A percentile compares a stretch with the other conserved stretches of the same genome.
Evolutionary conservation across 2,888 invertebrate species (phyloP).

Genomic region (Drosophila eohydei): DNA sequence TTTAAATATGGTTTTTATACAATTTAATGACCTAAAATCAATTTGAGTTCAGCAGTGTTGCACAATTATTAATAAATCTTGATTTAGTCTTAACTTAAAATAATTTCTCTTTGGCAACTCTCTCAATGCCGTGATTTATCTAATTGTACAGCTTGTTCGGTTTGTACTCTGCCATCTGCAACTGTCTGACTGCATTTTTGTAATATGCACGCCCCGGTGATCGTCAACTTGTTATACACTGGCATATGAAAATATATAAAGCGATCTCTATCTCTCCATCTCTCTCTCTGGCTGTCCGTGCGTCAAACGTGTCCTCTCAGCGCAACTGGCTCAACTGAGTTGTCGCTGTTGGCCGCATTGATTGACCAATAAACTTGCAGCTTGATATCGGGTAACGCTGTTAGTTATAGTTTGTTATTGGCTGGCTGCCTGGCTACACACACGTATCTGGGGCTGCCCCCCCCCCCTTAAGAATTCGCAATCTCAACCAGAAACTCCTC

Average conservation of each 20-base stretch:
- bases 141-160: slow-evolving; percentile 2
- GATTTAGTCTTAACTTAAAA: background rate
- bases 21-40: background rate
- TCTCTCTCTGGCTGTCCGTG: background rate
- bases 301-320: slow-evolving; percentile 35
- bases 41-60: background rate
- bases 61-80: background rate
- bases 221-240: slow-evolving; percentile 43
- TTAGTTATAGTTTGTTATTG: slow-evolving; percentile 80
- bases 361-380: slow-evolving; percentile 84
- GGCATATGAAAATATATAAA: slow-evolving; percentile 27
- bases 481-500: slow-evolving; percentile 28
- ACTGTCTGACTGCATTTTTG: slow-evolving; percentile 37
- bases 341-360: slow-evolving; percentile 50
- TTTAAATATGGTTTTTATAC: background rate
- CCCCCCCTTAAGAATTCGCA: slow-evolving; percentile 41
- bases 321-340: slow-evolving; percentile 34
- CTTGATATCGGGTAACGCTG: slow-evolving; percentile 81
- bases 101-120: background rate
- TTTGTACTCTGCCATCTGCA: slow-evolving; percentile 7
- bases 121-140: background rate
- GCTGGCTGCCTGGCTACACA: slow-evolving; percentile 43
- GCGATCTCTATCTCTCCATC: slow-evolving; percentile 10
- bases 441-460: slow-evolving; percentile 31
- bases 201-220: slow-evolving; percentile 44